These are phyloP conservation scores for Empidonax traillii DNA, from an alignment of 2,113 vertebrate genomes.

Conservation along the genomic window DNA sequence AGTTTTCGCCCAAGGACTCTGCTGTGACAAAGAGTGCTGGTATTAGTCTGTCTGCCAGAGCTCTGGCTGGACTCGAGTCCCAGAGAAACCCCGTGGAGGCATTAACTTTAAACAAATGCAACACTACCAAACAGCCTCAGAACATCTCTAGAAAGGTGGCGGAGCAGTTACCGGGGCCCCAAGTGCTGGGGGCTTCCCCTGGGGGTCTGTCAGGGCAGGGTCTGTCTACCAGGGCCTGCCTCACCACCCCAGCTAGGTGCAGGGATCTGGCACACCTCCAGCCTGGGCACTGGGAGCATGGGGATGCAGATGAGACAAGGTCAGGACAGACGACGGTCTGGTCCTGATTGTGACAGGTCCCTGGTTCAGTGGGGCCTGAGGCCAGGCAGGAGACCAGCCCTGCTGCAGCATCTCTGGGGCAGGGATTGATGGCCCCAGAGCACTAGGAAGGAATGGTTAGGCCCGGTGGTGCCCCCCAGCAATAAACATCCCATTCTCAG, in stretches of 20 bases:
- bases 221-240: too few relatives aligned
- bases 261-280: not conserved
- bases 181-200: not conserved
- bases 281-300: accelerated
- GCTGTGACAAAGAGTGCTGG: not conserved
- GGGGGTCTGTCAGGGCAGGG: accelerated
- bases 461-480: not conserved
- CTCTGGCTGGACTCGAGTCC: not conserved
- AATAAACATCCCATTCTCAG: not conserved
- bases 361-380: not conserved
- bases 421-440: not conserved
- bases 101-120: not conserved
- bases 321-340: too few relatives aligned
- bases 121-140: not conserved
- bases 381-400: not conserved
- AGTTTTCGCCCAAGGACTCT: not conserved
- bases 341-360: too few relatives aligned
- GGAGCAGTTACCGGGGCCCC: too few relatives aligned
- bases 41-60: not conserved
- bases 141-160: not conserved
- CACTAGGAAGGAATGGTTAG: not conserved
- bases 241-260: not conserved
- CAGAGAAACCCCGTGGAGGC: not conserved
- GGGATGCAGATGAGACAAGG: not conserved
- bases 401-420: not conserved